Percentiles rank a stretch among this genome's conserved stretches.
These are phyloP conservation scores for Thalassarche chlororhynchos DNA, from an alignment of 2,113 vertebrate genomes.

Conservation along the genomic window DNA sequence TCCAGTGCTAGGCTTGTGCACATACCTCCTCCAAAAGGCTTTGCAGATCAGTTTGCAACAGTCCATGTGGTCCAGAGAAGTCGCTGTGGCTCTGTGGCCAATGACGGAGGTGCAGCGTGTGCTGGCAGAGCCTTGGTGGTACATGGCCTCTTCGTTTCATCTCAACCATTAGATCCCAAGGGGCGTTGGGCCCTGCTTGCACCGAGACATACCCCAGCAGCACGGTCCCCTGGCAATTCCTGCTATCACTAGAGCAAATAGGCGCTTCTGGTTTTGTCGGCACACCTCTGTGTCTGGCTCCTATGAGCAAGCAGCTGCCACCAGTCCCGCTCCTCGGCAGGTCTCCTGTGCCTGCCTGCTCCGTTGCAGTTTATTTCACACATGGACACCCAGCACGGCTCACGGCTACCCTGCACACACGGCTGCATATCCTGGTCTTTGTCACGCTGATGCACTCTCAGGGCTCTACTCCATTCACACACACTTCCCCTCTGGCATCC, in stretches of 20 bases:
- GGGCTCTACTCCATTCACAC: neutral
- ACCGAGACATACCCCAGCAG: neutral
- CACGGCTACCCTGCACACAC: neutral
- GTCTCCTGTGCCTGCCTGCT: neutral
- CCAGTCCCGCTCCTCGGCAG: neutral
- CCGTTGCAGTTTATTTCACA: neutral
- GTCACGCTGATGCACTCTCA: neutral
- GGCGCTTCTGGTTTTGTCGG: neutral
- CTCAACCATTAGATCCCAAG: neutral
- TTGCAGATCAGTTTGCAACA: neutral
- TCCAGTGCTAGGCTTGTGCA: neutral
- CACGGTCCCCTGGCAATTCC: neutral
- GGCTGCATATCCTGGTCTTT: fast-evolving
- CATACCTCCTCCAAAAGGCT: neutral
- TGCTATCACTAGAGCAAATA: no score
- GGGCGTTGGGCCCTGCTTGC: neutral
- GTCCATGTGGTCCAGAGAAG: neutral
- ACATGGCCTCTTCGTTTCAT: neutral
- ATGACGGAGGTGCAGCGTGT: neutral
- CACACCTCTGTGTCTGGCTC: neutral
- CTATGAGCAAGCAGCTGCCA: neutral
- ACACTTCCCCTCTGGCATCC: neutral
- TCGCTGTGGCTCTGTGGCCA: neutral
- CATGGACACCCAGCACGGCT: neutral
- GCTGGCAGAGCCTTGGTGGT: neutral